These are phyloP conservation scores for Myripristis murdjan DNA, from an alignment of 2,797 vertebrate species.

Conservation along the genomic window DNA sequence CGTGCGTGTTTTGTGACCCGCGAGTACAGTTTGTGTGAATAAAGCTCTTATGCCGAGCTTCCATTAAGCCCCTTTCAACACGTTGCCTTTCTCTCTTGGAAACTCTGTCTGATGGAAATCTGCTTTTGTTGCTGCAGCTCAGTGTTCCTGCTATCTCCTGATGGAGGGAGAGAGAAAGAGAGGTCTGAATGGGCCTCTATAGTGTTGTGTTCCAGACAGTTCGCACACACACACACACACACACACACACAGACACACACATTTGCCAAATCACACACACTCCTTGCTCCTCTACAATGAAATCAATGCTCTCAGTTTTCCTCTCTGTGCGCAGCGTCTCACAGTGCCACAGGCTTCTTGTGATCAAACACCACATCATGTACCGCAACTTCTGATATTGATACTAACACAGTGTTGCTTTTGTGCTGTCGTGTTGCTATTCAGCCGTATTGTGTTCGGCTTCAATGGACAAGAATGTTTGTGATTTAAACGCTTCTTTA, in stretches of 20 bases:
- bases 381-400: constrained; percentile 69
- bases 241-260: constrained; percentile 14
- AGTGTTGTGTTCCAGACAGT: constrained; percentile 79
- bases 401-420: constrained; percentile 59
- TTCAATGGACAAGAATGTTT: constrained; percentile 29
- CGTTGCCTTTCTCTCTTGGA: constrained; percentile 75
- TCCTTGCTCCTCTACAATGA: constrained; percentile 70
- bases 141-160: constrained; percentile 80
- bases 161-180: constrained; percentile 76
- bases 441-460: constrained; percentile 56
- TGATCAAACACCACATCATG: constrained; percentile 80
- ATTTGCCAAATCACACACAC: constrained; percentile 59
- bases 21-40: constrained; percentile 77
- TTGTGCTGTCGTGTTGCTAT: constrained; percentile 52
- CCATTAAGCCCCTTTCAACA: constrained; percentile 81
- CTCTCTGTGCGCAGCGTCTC: constrained; percentile 58
- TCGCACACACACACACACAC: constrained; percentile 44
- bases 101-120: constrained; percentile 82
- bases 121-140: constrained; percentile 83
- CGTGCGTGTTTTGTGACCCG: constrained; percentile 54
- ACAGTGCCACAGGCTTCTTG: constrained; percentile 73
- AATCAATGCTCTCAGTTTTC: constrained; percentile 79
- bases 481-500: too few relatives aligned
- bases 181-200: constrained; percentile 79
- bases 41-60: constrained; percentile 74